These are phyloP conservation scores for Zapus hudsonius DNA, from an alignment of 2,113 vertebrate genomes.

Conservation along the genomic window DNA sequence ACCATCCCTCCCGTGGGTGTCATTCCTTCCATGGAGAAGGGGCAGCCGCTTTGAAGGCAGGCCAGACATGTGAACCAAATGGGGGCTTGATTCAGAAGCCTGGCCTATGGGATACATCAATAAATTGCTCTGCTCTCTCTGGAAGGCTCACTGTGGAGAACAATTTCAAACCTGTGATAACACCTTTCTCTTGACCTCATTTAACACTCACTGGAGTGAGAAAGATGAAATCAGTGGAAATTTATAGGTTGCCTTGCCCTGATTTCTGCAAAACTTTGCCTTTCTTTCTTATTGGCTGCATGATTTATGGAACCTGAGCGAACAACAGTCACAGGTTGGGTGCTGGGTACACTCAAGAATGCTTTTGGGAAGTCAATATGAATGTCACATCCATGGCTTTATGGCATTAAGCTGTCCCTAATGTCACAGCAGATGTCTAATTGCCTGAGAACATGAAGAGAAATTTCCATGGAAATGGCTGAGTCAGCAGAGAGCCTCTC, in stretches of 20 bases:
- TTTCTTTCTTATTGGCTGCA: not conserved
- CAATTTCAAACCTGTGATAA: not conserved
- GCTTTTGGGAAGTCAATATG: not conserved
- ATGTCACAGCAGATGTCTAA: slow-evolving; percentile 6
- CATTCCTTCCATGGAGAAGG: not conserved
- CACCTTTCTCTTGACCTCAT: slow-evolving; percentile 46
- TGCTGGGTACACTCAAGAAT: not conserved
- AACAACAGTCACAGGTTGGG: not conserved
- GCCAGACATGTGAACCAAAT: not conserved
- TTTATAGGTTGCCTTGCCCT: slow-evolving; percentile 27
- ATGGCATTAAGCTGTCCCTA: not conserved
- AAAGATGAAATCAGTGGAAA: slow-evolving; percentile 60
- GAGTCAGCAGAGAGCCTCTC: not conserved
- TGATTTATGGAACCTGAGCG: not conserved
- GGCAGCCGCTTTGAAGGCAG: not conserved
- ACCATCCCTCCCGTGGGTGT: not conserved
- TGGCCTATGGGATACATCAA: not conserved
- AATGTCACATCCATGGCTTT: not conserved
- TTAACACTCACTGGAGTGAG: slow-evolving; percentile 38
- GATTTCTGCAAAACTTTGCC: slow-evolving; percentile 47
- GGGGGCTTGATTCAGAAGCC: not conserved
- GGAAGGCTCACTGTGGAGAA: not conserved
- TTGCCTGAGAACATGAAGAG: not conserved
- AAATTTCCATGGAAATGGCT: not conserved
- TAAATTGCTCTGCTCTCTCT: not conserved